Base-by-base conservation (phyloP, 2,113 vertebrate genomes). In the Potamarius usumacintae region DNA sequence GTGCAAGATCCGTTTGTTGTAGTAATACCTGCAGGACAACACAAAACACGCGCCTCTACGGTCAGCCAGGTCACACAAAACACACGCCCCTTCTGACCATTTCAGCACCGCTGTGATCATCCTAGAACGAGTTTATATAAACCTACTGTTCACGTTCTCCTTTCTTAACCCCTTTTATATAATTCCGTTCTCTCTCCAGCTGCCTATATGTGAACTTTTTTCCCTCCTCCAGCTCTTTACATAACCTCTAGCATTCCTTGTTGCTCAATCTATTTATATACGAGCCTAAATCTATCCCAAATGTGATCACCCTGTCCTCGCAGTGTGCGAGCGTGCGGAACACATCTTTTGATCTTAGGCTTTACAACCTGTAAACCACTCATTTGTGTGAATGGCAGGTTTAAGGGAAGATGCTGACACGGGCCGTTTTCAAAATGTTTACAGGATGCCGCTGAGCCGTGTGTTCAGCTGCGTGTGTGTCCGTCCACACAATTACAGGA, bases 1-100 rank as follows among this genome's bases (percentile, higher is more conserved):
- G 88, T 98, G 97, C 8, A 98, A 95, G 90, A 98, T 98, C 88
- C 97, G 95, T 91, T 98, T 98, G 93, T 98, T 98, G 92, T 98
- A 97, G 91, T 98, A 97, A 90, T 98, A 97, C 90, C 97, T 98
- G 93, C 20, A 63, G 12, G 15, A 69, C 72, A 50, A 89, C 69
- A 83, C 72, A 82, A 17, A 17, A 89, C 22, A 79, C 62, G 55
- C 4, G 6, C 30, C 20, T 42, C 12, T 58, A 67, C 20, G n/a
- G 30, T 52, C 55, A 87, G 58, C 76, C 34, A 84, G 42, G 52
- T 67, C 25, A 62, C 9, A 82, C 8, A 11, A 63, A 42, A 3
- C 42, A 58, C 83, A 87, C 83, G 83, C 86, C 88, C 89, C 86
- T 85, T 82, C 85, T 83, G 87, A 88, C 4, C 20, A 8, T 67